Evolutionary conservation across 2,797 vertebrate species (phyloP).

Genomic region (Channallabes apus): DNA sequence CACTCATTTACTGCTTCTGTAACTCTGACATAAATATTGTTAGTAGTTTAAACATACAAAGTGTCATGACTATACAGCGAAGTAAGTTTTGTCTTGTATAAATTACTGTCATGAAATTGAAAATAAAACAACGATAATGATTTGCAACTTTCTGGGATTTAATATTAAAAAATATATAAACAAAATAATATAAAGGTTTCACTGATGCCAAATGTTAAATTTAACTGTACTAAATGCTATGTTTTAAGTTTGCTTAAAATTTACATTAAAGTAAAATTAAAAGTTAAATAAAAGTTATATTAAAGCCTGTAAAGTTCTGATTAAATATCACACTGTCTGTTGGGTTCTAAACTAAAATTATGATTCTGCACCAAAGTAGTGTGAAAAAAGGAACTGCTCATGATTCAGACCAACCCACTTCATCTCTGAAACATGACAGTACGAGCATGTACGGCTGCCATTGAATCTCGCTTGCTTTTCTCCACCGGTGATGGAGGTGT

Average conservation of each 20-base stretch:
- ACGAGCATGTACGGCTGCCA: neutral
- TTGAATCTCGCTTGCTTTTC: conserved; percentile 2
- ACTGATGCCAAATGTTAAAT: neutral
- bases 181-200: neutral
- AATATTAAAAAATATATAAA: neutral
- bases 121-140: neutral
- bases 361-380: neutral
- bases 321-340: neutral
- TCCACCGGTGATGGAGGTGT: neutral
- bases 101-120: neutral
- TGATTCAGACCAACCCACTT: conserved; percentile 22
- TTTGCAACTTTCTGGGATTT: neutral
- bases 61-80: neutral
- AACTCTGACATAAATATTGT: neutral
- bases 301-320: neutral
- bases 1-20: neutral
- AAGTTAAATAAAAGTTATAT: no score
- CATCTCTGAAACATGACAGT: conserved; percentile 2
- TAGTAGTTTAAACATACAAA: neutral
- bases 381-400: conserved; percentile 13
- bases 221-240: neutral
- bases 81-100: neutral
- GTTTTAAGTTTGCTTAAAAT: neutral
- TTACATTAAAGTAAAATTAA: no score
- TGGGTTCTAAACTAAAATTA: neutral